Evolutionary conservation across 2,797 vertebrate genomes (phyloP), one percentile per base, ranked within the genome.

Genomic region (Neoniphon sammara): DNA sequence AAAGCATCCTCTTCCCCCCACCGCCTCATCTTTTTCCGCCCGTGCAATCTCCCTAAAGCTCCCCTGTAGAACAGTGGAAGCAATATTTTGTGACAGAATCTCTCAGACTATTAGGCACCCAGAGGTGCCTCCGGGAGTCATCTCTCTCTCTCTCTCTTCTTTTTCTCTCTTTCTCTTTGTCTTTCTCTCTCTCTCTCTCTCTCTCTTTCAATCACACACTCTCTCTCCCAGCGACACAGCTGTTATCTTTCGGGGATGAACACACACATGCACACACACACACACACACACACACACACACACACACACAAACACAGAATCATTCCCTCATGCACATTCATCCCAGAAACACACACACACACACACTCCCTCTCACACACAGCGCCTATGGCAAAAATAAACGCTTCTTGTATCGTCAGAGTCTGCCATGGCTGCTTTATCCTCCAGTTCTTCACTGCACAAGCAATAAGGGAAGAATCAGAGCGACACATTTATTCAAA

Each of bases 31-130:
- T 68, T 62, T 77, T 71, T 83, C 75, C 81, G 55, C 70, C 73
- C 61, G 17, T 70, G 30, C 73, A 85, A 74, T 86, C 75, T 87
- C 81, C 86, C 82, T 84, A 81, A 88, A 89, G 85, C 85, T 87
- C 79, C 83, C 85, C 84, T 71, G 83, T 78, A 82, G 74, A 89
- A 87, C 68, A 78, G 78, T 72, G 62, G 81, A 84, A 72, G 82
- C 83, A 87, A 89, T 90, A 87, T 89, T 89, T 89, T 85, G 84
- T 88, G 87, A 91, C 89, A 88, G 77, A 87, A 78, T 91, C 85
- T 91, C 85, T 89, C 85, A 91, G 89, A 87, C 88, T 90, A 87
- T 91, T 93, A 92, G 88, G 88, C 85, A 83, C 82, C 84, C 76
- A 70, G 80, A 85, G 70, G 70, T 70, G 77, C 86, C 82, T 85